phyloP scores from a whole-genome alignment of 2,888 invertebrate genomes.

The Caenorhabditis macrosperma region DNA sequence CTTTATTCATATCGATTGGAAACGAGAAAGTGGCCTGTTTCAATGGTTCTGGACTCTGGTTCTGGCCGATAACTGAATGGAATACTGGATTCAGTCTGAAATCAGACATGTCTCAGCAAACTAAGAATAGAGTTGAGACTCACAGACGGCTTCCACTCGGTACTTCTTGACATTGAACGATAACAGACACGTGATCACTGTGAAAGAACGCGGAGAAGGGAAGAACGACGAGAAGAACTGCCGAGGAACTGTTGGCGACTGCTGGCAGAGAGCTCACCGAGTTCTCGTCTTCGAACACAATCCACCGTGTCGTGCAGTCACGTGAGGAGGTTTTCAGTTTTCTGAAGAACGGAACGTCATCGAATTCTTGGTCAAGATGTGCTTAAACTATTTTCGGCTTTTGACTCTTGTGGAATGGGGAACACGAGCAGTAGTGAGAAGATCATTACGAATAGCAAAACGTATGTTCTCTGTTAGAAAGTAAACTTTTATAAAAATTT shows the following conservation, averaged over 20 bases:
- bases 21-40: constrained; percentile 3
- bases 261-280: not conserved
- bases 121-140: not conserved
- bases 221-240: not conserved
- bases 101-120: not conserved
- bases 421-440: too few relatives aligned
- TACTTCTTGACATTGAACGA: not conserved
- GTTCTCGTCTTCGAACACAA: constrained; percentile 17
- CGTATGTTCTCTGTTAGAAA: too few relatives aligned
- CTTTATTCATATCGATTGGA: not conserved
- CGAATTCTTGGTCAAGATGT: too few relatives aligned
- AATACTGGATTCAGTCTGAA: not conserved
- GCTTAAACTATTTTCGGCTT: too few relatives aligned
- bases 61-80: not conserved
- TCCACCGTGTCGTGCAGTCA: not conserved
- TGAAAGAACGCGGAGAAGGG: constrained; percentile 8
- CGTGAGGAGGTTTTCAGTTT: not conserved
- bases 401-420: too few relatives aligned
- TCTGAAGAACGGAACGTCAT: not conserved
- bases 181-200: not conserved
- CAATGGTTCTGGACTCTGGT: not conserved
- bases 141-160: not conserved
- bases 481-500: too few relatives aligned
- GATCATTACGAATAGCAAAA: too few relatives aligned
- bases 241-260: not conserved